Evolutionary conservation across 2,797 vertebrate species (phyloP), one percentile per base, ranked within the genome.

Genomic region (Urosaurus nigricauda): DNA sequence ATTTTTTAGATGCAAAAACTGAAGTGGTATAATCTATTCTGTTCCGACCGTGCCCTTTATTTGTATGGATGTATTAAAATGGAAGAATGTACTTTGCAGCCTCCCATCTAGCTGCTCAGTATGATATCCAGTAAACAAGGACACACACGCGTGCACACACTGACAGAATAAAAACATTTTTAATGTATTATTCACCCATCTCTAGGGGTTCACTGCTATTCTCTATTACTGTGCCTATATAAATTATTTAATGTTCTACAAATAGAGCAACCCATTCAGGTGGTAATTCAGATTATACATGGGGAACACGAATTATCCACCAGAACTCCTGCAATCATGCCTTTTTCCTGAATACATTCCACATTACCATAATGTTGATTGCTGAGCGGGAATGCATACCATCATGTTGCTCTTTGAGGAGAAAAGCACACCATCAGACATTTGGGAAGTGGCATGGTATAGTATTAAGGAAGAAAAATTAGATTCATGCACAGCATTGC

Each of bases 181-280:
- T 88, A 78, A 95, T 93, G 78, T 85, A 92, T 95, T 94, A 93
- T 94, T 96, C 92, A 94, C 87, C 47, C 21, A 37, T 89, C 88
- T 92, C 85, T 85, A 91, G 85, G 82, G 82, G 80, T 94, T 92
- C 58, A 37, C 7, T 85, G 86, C 58, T 92, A 88, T 91, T 94
- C 91, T 93, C 73, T 93, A 79, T 91, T 90, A 84, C 87, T 89
- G 78, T 83, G 75, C 32, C 43, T 88, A 1, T 87, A 93, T 93
- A 90, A 75, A 93, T 95, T 92, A 93, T 93, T 95, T 89, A 92
- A 73, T 82, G 79, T 70, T 85, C 88, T 92, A 88, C 85, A 91
- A 92, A 92, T 93, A 93, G 93, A 90, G 71, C 14, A 93, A 37
- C 84, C 40, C 74, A 88, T 94, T 93, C 92, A 82, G 86, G 79